A percentile compares a stretch with the other conserved stretches of the same genome.
Conservation (phyloP, 2,888 invertebrate species). For the Willowsia nigromaculata region DNA sequence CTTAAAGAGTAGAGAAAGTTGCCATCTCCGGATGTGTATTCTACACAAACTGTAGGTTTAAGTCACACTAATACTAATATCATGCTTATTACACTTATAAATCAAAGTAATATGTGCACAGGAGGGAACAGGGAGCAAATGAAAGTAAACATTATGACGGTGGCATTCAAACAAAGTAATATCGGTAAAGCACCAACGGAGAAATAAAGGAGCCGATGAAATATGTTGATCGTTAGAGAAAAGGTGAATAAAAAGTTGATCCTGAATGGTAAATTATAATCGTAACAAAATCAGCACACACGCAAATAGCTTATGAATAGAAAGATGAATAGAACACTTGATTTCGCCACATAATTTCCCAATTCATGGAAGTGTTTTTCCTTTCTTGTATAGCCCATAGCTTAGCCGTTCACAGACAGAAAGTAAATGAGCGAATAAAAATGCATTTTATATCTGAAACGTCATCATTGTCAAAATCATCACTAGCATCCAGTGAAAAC, state of each 20-base stretch:
- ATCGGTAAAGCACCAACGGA: background rate
- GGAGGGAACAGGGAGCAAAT: background rate
- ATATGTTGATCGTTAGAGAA: background rate
- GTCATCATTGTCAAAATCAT: background rate
- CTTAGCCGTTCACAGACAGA: background rate
- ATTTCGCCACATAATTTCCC: background rate
- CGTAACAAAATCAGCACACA: constrained; percentile 8
- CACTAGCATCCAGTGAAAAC: background rate
- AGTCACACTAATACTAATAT: background rate
- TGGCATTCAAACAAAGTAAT: constrained; percentile 7
- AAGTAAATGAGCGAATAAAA: background rate
- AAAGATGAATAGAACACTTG: background rate
- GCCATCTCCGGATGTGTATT: background rate
- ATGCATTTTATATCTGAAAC: background rate
- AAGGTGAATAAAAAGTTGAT: background rate
- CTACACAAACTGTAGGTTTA: background rate
- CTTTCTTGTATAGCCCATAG: background rate
- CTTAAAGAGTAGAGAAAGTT: background rate
- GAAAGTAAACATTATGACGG: constrained; percentile 17
- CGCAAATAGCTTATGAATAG: background rate
- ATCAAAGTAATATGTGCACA: constrained; percentile 6
- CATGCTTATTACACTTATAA: constrained; percentile 11
- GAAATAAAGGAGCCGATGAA: background rate
- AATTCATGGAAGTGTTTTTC: background rate
- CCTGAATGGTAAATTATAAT: background rate